Evolutionary conservation across 2,888 invertebrate genomes (phyloP).

Genomic region (Ophion obscuratus): DNA sequence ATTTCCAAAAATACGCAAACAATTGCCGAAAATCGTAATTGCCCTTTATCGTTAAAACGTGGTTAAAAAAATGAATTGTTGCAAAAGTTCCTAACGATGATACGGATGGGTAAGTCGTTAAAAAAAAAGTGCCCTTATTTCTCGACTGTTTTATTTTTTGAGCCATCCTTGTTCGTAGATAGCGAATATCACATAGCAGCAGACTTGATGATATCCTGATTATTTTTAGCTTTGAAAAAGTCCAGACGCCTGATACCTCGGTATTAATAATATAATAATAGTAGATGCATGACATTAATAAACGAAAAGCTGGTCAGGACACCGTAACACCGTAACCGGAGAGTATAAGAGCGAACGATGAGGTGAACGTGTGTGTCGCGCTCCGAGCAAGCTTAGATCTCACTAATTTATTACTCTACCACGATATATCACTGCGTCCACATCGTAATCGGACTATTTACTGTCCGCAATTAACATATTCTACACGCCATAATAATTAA

Average conservation of each 20-base stretch:
- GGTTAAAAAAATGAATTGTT: too few relatives aligned
- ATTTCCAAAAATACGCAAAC: too few relatives aligned
- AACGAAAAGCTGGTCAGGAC: slow-evolving; percentile 48
- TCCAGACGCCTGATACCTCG: slow-evolving; percentile 8
- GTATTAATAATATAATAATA: slow-evolving; percentile 48
- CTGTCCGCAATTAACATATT: slow-evolving; percentile 63
- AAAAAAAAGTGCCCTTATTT: background rate
- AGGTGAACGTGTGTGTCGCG: slow-evolving; percentile 44
- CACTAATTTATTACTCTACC: slow-evolving; percentile 63
- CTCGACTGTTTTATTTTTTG: background rate
- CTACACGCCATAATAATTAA: slow-evolving; percentile 52
- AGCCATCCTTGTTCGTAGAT: background rate
- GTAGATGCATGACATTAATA: slow-evolving; percentile 52
- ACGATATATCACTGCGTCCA: slow-evolving; percentile 61
- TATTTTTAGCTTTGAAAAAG: background rate
- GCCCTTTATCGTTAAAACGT: too few relatives aligned
- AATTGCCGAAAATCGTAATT: too few relatives aligned
- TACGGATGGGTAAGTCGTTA: too few relatives aligned
- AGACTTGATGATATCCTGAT: background rate
- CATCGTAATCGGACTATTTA: slow-evolving; percentile 63
- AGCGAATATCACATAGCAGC: background rate
- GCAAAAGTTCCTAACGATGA: too few relatives aligned
- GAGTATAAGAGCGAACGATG: slow-evolving; percentile 39
- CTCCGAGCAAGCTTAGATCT: slow-evolving; percentile 62
- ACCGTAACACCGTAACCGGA: slow-evolving; percentile 40